Evolutionary conservation across 23 tunicate species (phyloP), one percentile per base, ranked within the genome.

Genomic region (Halocynthia roretzi): DNA sequence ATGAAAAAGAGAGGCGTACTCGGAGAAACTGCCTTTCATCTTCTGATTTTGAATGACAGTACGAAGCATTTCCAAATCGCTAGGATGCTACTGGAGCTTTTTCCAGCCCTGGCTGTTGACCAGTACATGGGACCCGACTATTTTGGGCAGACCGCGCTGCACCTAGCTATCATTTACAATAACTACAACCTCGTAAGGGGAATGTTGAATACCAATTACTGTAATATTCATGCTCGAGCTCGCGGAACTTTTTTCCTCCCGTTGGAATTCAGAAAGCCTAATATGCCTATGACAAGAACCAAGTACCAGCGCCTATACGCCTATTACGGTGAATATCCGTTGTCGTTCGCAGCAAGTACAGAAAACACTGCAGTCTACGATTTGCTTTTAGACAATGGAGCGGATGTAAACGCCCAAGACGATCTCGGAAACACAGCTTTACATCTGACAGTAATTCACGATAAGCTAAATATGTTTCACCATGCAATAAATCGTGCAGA

Each of bases 1-100:
- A 70, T 92, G 7, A 87, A 92, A 8, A 77, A 78, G 10, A 70
- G 98, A 23, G 98, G 98, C 7, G 93, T 87, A 0, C 85, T 92
- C 68, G 98, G 98, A 7, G 98, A 92, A 82, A 92, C 98, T 10
- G 84, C 98, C 7, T 10, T 92, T 48, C 98, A 92, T 68, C 52
- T 92, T 61, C 74, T 92, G 10, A 86, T 92, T 79, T 54, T 92
- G 20, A 82, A 78, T 61, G 82, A 88, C 68, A 68, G 84, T 50
- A 65, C 80, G 12, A 82, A 92, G 71, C 90, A 86, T 58, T 70
- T 86, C 12, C 55, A 76, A 12, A 86, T 92, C 54, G 98, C 98
- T 0, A 55, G 70, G 52, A 60, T 68, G 15, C 23, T 92, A 12
- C 67, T 92, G 49, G 85, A 92, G 61, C 76, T 63, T 0, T 83